Percentiles rank a stretch among this genome's conserved stretches.
phyloP scores from a whole-genome alignment of 2,888 invertebrate species.

The Crematogaster levior region DNA sequence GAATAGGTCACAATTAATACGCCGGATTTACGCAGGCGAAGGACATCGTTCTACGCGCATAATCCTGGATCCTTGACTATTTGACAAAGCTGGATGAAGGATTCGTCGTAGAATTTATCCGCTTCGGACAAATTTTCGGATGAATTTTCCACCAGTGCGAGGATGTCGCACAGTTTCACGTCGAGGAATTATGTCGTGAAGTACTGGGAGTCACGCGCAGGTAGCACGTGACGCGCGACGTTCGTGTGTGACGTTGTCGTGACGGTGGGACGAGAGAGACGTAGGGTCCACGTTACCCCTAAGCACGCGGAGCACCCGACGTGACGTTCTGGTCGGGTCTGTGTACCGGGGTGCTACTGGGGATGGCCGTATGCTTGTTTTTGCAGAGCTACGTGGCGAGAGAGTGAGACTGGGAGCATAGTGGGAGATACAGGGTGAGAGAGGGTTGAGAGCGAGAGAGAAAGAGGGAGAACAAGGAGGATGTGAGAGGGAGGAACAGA shows the following conservation, averaged over 20 bases:
- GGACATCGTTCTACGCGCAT: neutral
- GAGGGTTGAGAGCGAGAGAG: conserved; percentile 36
- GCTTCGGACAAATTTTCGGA: neutral
- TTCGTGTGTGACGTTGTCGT: conserved; percentile 63
- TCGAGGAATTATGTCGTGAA: conserved; percentile 44
- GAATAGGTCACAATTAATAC: neutral
- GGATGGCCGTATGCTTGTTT: conserved; percentile 78
- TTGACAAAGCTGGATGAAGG: neutral
- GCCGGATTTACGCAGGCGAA: neutral
- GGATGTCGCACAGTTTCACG: neutral
- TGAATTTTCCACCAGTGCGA: neutral
- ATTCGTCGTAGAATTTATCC: neutral
- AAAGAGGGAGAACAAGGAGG: conserved; percentile 26
- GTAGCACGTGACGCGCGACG: conserved; percentile 70
- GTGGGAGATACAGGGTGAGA: conserved; percentile 40
- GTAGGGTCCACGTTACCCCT: conserved; percentile 69
- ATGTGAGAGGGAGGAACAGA: conserved; percentile 30
- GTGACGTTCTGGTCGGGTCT: conserved; percentile 75
- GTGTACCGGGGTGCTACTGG: conserved; percentile 79
- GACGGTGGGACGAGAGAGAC: conserved; percentile 43
- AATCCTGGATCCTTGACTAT: neutral
- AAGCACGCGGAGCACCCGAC: conserved; percentile 61
- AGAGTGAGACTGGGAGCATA: conserved; percentile 47
- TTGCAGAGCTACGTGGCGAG: conserved; percentile 72
- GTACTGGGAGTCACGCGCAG: conserved; percentile 51